A percentile compares a stretch with the other conserved stretches of the same genome.
phyloP scores from a whole-genome alignment of 2,797 vertebrate species.

The Pseudochaenichthys georgianus region DNA sequence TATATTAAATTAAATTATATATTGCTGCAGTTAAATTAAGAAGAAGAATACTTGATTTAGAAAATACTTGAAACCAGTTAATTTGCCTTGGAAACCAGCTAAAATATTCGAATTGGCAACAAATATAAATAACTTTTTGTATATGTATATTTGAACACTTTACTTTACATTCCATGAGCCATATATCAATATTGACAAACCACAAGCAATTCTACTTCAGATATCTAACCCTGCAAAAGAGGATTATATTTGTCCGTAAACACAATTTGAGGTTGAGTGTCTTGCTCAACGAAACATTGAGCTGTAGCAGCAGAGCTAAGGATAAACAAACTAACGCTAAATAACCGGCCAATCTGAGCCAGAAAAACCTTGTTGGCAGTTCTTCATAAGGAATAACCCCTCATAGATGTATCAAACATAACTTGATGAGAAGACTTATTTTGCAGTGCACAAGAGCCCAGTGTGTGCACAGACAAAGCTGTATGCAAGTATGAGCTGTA shows the following conservation, averaged over 20 bases:
- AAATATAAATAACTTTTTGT: background rate
- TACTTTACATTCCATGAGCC: too few species aligned
- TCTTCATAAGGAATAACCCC: too few species aligned
- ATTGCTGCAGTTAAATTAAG: too few species aligned
- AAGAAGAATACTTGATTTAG: too few species aligned
- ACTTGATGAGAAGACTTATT: background rate
- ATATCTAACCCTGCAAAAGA: too few species aligned
- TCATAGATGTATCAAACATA: too few species aligned
- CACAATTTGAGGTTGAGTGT: background rate
- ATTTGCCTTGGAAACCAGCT: background rate
- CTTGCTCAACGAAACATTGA: constrained; percentile 50
- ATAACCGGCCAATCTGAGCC: background rate
- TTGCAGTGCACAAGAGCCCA: background rate
- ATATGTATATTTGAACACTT: too few species aligned
- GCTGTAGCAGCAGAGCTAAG: background rate
- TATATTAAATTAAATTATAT: background rate
- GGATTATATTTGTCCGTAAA: background rate
- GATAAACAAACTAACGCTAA: background rate
- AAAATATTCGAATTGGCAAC: background rate
- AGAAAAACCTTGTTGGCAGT: background rate
- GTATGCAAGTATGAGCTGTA: background rate
- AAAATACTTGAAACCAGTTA: background rate
- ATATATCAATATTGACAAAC: too few species aligned
- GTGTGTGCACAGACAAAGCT: background rate
- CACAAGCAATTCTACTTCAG: too few species aligned